A percentile compares a stretch with the other conserved stretches of the same genome.
Conservation (phyloP, 2,113 vertebrate species). For the Zootoca vivipara region DNA sequence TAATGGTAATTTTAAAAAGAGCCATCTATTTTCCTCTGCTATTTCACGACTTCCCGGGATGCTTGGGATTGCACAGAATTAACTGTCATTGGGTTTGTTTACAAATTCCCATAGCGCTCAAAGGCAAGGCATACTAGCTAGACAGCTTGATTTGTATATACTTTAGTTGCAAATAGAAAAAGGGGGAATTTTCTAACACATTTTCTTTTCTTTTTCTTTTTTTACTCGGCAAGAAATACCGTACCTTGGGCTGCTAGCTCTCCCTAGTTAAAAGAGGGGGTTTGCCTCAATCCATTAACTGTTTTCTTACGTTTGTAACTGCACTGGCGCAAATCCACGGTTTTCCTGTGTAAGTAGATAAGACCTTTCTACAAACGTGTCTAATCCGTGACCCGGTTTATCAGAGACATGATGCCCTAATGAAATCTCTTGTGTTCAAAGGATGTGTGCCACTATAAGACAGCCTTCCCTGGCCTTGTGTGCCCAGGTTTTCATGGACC, state of each 20-base stretch:
- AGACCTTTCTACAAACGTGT: too few relatives aligned
- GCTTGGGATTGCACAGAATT: slow-evolving; percentile 35
- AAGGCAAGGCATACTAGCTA: background rate
- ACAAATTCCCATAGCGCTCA: slow-evolving; percentile 33
- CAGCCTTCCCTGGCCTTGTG: too few relatives aligned
- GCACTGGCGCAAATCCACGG: background rate
- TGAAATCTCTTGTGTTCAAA: background rate
- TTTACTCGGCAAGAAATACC: background rate
- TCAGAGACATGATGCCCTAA: background rate
- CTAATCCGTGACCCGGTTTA: too few relatives aligned
- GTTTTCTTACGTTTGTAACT: background rate
- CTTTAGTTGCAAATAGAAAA: slow-evolving; percentile 2
- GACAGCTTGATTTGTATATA: slow-evolving; percentile 17
- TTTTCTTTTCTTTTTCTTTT: slow-evolving; percentile 1
- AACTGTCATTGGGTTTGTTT: slow-evolving; percentile 16
- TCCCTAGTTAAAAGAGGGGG: background rate
- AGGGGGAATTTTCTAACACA: background rate
- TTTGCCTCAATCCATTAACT: background rate
- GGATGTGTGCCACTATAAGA: background rate
- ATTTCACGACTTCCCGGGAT: slow-evolving; percentile 17
- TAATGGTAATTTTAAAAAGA: background rate
- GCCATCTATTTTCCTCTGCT: slow-evolving; percentile 18
- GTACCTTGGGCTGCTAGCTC: background rate
- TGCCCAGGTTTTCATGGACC: too few relatives aligned
- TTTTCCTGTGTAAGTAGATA: background rate